Base-by-base conservation (phyloP, 2,888 invertebrate genomes). In the Scaptomyza tumidula region DNA sequence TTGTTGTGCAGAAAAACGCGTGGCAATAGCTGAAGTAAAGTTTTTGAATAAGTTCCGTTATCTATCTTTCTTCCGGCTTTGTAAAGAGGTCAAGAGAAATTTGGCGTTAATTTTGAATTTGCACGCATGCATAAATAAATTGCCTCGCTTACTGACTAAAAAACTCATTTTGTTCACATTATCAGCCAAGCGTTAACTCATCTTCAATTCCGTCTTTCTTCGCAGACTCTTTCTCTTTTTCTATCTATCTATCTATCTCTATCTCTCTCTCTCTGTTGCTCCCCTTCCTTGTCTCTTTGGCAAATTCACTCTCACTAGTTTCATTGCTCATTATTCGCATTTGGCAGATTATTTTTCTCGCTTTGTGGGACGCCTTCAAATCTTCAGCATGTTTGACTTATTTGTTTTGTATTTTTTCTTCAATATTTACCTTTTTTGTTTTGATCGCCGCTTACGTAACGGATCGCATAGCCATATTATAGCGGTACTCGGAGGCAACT, bases 391-490 rank as follows among this genome's bases (percentile, higher is more conserved):
- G 64, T 74, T 78, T 80, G 71, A 71, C 80, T 85, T 78, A 85
- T 85, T 78, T 82, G 71, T 78, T 73, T 80, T 61, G 68, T 55
- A 63, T 39, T 68, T 70, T 44, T 60, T 74, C 67, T 66, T 72
- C 77, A 83, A 86, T 86, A 86, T 86, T 86, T 86, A 86, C 85
- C 85, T 87, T 86, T 87, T 86, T 83, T 83, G 85, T 86, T 86
- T 86, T 86, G 85, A 86, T 86, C 81, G 58, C 55, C 39, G 70
- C 86, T 86, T 86, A 86, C 81, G 74, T 86, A 86, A 86, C 54
- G 58, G 50, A 45, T 58, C 70, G 64, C 73, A 69, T 62, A 62
- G 76, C 73, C 70, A 67, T 35, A 66, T 9, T 33, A 33, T 67
- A 64, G 70, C 69, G 76, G 63, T 66, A 66, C 67, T 55, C 67